Evolutionary conservation across 2,113 vertebrate genomes (phyloP).

Genomic region (Cardinalis cardinalis): DNA sequence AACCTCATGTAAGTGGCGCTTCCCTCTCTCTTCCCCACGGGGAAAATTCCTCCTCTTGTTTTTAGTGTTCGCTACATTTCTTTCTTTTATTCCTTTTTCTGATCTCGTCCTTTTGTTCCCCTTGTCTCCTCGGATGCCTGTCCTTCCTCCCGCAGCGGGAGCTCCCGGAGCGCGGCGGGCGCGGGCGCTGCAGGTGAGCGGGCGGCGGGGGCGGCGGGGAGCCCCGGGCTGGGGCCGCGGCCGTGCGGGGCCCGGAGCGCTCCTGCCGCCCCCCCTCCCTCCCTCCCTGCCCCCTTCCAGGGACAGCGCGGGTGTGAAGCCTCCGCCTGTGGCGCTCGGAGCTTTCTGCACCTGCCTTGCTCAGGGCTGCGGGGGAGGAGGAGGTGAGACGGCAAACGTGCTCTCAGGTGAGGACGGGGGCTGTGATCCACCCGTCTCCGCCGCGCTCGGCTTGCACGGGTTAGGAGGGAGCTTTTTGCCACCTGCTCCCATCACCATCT

Average conservation of each 20-base stretch:
- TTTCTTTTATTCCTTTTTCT: slow-evolving; percentile 29
- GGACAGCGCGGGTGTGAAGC: not conserved
- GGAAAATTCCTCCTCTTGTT: slow-evolving; percentile 43
- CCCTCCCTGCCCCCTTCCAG: not conserved
- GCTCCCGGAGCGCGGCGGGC: not conserved
- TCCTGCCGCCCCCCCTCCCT: not conserved
- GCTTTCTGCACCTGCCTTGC: not conserved
- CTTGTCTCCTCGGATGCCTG: not conserved
- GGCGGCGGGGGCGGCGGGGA: not conserved
- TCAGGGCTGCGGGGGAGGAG: not conserved
- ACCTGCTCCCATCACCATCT: not conserved
- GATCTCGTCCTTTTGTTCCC: slow-evolving; percentile 49
- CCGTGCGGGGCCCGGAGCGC: not conserved
- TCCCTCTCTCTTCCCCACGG: not conserved
- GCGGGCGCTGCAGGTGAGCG: not conserved
- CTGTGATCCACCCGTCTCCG: not conserved
- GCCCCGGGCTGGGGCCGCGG: not conserved
- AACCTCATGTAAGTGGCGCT: not conserved
- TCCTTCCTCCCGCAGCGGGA: not conserved
- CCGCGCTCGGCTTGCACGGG: rapidly evolving
- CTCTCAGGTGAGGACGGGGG: not conserved
- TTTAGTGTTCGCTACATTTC: slow-evolving; percentile 18
- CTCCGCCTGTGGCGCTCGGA: not conserved
- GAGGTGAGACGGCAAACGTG: not conserved
- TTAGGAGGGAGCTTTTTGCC: not conserved